Base-by-base conservation (phyloP, 2,888 invertebrate species). In the Phalera bucephala region DNA sequence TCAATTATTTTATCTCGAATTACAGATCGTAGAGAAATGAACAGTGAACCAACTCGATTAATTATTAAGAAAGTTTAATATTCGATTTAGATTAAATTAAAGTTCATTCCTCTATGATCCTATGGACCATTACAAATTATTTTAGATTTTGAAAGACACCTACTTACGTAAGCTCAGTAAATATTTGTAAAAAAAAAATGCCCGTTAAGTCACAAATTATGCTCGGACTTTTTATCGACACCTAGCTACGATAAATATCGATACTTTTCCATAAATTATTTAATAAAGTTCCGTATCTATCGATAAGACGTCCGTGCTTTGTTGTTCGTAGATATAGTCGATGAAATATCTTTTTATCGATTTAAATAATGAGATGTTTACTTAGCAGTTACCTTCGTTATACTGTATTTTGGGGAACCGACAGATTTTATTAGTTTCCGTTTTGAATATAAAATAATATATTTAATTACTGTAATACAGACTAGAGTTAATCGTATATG, bases 251-350 rank as follows among this genome's bases (percentile, higher is more conserved):
- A 42, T 33, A 40, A 4, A 41, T 46, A 40, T 33, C 45, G 40
- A 45, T 45, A 56, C 37, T 45, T 38, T 27, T 41, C 39, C 38
- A 44, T 44, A 52, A 57, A 57, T 57, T 57, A 57, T 57, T 57
- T 39, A 32, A 36, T 38, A 42, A 33, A 40, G 38, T 46, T 43
- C 15, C 46, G 36, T 40, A 52, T 38, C 54, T 37, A 51, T 42
- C 48, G 54, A 36, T 52, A 54, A 54, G 52, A 45, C 10, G 48
- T 45, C 46, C 36, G 36, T 31, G 40, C 36, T 40, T 25, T 25
- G 27, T 25, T 15, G 17, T 29, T 32, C 32, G n/a, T 25, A 40
- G n/a, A 33, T 30, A 23, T 23, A 9, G 23, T 45, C 40, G 45
- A 46, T 46, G 13, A 38, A 21, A 5, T 8, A 8, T 21, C 6